phyloP scores from a whole-genome alignment of 2,113 vertebrate genomes.

The Pomatostomus ruficeps region DNA sequence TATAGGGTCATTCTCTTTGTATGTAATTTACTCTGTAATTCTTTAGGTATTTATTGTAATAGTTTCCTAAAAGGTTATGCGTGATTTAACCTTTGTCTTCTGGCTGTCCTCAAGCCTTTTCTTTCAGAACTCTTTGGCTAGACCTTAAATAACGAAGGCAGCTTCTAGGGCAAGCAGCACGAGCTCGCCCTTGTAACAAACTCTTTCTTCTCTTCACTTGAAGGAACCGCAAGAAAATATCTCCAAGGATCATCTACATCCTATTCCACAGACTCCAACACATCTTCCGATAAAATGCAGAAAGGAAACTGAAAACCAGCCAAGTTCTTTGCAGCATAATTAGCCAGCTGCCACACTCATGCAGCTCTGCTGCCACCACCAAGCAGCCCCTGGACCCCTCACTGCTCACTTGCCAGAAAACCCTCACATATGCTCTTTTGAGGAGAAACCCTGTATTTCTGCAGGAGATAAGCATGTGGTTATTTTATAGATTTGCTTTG shows the following conservation, averaged over 20 bases:
- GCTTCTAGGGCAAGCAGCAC: not conserved
- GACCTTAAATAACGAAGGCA: not conserved
- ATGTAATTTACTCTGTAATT: not conserved
- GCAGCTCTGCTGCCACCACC: not conserved
- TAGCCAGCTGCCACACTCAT: not conserved
- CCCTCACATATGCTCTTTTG: not conserved
- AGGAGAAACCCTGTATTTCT: not conserved
- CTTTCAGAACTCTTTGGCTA: not conserved
- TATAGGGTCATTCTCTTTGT: not conserved
- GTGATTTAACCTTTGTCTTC: not conserved
- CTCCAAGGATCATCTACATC: not conserved
- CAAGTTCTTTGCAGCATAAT: not conserved
- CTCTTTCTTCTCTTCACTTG: not conserved
- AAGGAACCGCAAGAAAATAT: not conserved
- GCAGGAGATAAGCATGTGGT: not conserved
- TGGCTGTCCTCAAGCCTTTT: not conserved
- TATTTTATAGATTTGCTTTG: not conserved
- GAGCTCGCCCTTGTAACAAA: not conserved
- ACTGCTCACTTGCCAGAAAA: not conserved
- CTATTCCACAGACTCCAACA: not conserved
- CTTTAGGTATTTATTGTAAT: not conserved
- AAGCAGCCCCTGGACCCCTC: not conserved
- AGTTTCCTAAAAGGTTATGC: not conserved
- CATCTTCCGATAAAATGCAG: not conserved
- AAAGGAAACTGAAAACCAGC: not conserved